Conservation (phyloP, 2,888 invertebrate species). For the Scaeva pyrastri region DNA sequence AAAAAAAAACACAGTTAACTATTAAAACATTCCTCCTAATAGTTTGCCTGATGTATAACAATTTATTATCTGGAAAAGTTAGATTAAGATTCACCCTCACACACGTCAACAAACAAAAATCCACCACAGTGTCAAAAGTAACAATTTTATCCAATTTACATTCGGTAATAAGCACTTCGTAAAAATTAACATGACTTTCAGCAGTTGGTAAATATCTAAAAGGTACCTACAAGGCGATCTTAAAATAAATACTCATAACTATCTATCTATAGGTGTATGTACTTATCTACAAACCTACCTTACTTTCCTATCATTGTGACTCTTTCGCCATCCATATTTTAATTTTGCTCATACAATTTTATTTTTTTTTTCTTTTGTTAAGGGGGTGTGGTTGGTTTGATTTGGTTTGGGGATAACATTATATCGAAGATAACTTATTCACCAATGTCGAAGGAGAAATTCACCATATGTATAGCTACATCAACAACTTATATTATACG, state of each 20-base stretch:
- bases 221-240: not conserved
- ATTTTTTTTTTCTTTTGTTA: not conserved
- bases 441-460: slow-evolving; percentile 52
- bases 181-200: slow-evolving; percentile 75
- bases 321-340: slow-evolving; percentile 34
- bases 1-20: no score
- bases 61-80: no score
- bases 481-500: not conserved
- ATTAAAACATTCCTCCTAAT: not conserved
- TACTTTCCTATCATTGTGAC: slow-evolving; percentile 42
- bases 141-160: slow-evolving; percentile 77
- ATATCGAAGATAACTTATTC: slow-evolving; percentile 32
- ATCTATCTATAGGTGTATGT: not conserved
- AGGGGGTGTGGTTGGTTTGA: slow-evolving; percentile 62
- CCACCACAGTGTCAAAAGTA: slow-evolving; percentile 55
- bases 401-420: slow-evolving; percentile 10
- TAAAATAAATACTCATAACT: not conserved
- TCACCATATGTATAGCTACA: slow-evolving; percentile 36
- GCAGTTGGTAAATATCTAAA: not conserved
- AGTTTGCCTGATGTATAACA: not conserved
- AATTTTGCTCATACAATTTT: slow-evolving; percentile 1
- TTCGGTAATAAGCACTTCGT: slow-evolving; percentile 78
- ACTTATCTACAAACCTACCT: not conserved
- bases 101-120: slow-evolving; percentile 17
- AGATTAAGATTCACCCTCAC: slow-evolving; percentile 12